These are phyloP conservation scores for Siniperca undulata DNA, from an alignment of 2,797 vertebrate genomes.

Conservation along the genomic window DNA sequence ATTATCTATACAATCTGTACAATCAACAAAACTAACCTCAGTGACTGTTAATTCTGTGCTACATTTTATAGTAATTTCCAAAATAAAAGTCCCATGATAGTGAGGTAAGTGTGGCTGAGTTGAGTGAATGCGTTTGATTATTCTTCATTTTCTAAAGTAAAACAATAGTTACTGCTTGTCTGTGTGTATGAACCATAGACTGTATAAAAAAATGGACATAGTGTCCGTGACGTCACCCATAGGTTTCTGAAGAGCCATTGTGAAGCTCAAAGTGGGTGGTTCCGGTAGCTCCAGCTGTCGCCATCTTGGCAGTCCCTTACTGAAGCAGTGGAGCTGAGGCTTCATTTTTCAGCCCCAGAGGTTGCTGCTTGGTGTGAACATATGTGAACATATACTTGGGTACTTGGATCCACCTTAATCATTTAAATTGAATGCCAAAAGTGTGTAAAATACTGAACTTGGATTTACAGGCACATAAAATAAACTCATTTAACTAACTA, in stretches of 20 bases:
- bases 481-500: neutral
- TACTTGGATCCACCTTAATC: neutral
- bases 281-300: no score
- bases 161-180: neutral
- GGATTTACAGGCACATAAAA: neutral
- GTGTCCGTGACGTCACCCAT: no score
- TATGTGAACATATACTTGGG: neutral
- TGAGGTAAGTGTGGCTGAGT: neutral
- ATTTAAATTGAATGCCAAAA: neutral
- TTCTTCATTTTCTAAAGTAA: conserved; percentile 12
- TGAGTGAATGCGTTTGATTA: neutral
- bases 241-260: no score
- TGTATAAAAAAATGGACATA: no score
- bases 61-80: neutral
- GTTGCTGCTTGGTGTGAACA: no score
- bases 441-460: neutral
- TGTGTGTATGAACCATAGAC: neutral
- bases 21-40: conserved; percentile 1
- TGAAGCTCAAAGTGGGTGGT: no score
- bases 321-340: no score
- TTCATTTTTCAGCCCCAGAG: no score
- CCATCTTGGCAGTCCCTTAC: no score
- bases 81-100: neutral
- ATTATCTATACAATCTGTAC: neutral
- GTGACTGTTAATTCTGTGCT: neutral